Evolutionary conservation across 2,113 vertebrate species (phyloP).

Genomic region (Arvicanthis niloticus): DNA sequence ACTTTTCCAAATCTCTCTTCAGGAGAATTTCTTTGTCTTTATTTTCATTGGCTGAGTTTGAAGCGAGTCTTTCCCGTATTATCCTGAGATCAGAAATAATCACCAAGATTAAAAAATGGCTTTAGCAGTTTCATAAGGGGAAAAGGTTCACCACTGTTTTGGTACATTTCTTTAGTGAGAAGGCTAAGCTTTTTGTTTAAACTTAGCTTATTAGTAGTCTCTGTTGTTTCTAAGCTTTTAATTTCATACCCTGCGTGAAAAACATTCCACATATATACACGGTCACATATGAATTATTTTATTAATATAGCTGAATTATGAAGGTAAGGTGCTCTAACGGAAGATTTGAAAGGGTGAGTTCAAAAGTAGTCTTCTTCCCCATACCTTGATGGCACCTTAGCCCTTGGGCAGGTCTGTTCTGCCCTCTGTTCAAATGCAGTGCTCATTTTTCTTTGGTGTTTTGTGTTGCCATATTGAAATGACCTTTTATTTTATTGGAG

Average conservation of each 20-base stretch:
- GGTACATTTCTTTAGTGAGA: not conserved
- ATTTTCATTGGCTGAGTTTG: constrained; percentile 39
- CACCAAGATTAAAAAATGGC: not conserved
- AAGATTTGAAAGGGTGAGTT: constrained; percentile 16
- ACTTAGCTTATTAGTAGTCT: constrained; percentile 38
- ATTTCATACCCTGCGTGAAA: not conserved
- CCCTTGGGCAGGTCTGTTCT: not conserved
- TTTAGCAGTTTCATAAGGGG: constrained; percentile 14
- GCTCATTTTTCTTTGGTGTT: not conserved
- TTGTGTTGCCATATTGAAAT: constrained; percentile 26
- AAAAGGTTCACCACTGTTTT: constrained; percentile 1
- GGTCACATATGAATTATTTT: not conserved
- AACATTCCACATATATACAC: not conserved
- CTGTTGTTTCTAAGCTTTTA: constrained; percentile 45
- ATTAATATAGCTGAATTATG: not conserved
- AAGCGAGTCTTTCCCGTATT: not conserved
- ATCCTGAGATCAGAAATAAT: constrained; percentile 34
- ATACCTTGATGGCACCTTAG: not conserved
- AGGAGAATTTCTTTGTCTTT: constrained; percentile 31
- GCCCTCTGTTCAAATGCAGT: not conserved
- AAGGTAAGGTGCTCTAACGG: not conserved
- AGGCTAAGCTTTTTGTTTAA: not conserved
- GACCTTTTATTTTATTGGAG: not conserved
- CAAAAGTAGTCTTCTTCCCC: not conserved
- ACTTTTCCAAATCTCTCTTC: constrained; percentile 61